These are phyloP conservation scores for Polyodon spathula DNA, from an alignment of 2,113 vertebrate species.

Conservation along the genomic window DNA sequence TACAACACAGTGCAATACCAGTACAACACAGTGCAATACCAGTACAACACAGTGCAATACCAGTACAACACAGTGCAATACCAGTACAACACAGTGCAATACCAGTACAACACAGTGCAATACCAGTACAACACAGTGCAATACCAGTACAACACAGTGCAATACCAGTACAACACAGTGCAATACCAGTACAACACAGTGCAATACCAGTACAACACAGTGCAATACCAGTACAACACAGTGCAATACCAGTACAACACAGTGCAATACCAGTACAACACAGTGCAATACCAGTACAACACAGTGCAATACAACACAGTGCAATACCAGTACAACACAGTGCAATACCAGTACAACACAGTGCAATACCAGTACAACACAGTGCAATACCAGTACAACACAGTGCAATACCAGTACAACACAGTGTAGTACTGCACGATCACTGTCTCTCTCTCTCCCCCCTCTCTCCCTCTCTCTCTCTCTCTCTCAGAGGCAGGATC, in stretches of 20 bases:
- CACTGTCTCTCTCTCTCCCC: slow-evolving; percentile 10
- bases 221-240: slow-evolving; percentile 8
- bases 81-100: background rate
- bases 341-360: slow-evolving; percentile 29
- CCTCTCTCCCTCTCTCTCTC: background rate
- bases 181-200: slow-evolving; percentile 52
- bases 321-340: slow-evolving; percentile 20
- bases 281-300: slow-evolving; percentile 14
- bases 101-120: slow-evolving; percentile 52
- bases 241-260: slow-evolving; percentile 31
- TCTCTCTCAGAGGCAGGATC: slow-evolving; percentile 66
- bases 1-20: slow-evolving; percentile 1
- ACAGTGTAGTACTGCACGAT: no score
- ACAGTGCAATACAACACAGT: background rate
- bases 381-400: slow-evolving; percentile 4
- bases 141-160: slow-evolving; percentile 25
- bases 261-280: slow-evolving; percentile 51
- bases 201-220: background rate
- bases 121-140: slow-evolving; percentile 1
- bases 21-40: slow-evolving; percentile 56
- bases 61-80: slow-evolving; percentile 30
- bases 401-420: background rate
- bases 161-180: slow-evolving; percentile 17
- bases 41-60: background rate
- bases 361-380: slow-evolving; percentile 52